A percentile compares a stretch with the other conserved stretches of the same genome.
phyloP scores from a whole-genome alignment of 2,888 invertebrate genomes.

The Cryptus viduatorius region DNA sequence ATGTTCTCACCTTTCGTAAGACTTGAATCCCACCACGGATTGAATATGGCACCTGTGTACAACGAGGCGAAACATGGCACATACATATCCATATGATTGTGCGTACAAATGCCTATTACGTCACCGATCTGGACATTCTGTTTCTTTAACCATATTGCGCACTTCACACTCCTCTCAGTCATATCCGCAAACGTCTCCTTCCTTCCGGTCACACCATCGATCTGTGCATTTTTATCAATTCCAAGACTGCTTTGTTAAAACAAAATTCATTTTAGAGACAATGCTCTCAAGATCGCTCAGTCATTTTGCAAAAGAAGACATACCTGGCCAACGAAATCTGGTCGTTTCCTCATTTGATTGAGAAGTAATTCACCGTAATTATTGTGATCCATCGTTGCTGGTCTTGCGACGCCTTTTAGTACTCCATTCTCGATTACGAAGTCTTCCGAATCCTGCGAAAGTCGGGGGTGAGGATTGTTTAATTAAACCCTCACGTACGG shows the following conservation, averaged over 20 bases:
- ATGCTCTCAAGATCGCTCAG: background rate
- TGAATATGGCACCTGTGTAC: slow-evolving; percentile 76
- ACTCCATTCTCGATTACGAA: slow-evolving; percentile 72
- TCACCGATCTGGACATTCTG: slow-evolving; percentile 74
- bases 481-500: too few relatives aligned
- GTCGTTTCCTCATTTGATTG: slow-evolving; percentile 67
- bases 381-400: slow-evolving; percentile 43
- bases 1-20: slow-evolving; percentile 70
- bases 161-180: slow-evolving; percentile 74
- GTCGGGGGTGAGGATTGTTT: too few relatives aligned
- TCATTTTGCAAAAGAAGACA: slow-evolving; percentile 28
- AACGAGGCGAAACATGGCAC: slow-evolving; percentile 76
- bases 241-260: background rate
- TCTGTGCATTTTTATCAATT: slow-evolving; percentile 62
- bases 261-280: background rate
- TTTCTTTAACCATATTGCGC: slow-evolving; percentile 78
- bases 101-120: slow-evolving; percentile 74
- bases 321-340: slow-evolving; percentile 71
- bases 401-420: slow-evolving; percentile 62
- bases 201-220: slow-evolving; percentile 71
- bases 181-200: slow-evolving; percentile 73
- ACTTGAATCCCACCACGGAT: slow-evolving; percentile 76
- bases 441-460: background rate
- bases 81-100: slow-evolving; percentile 74
- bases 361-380: slow-evolving; percentile 71